Percentiles rank a stretch among this genome's conserved stretches.
Evolutionary conservation across 2,797 vertebrate genomes (phyloP).

Genomic region (Acipenser ruthenus): DNA sequence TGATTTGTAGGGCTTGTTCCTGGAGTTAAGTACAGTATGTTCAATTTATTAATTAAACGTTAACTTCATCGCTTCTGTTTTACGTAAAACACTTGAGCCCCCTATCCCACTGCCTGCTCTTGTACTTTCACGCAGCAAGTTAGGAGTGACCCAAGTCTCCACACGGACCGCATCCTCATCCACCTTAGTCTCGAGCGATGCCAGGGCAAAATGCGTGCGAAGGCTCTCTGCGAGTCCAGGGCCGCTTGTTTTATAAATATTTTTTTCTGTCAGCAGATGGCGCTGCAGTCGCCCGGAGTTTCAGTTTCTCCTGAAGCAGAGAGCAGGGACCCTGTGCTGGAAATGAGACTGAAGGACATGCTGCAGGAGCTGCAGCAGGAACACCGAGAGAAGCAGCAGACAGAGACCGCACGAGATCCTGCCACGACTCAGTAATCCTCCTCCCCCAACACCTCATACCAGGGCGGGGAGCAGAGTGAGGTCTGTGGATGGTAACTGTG

Average conservation of each 20-base stretch:
- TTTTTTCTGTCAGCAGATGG: constrained; percentile 43
- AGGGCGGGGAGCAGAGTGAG: background rate
- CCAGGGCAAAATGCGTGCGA: background rate
- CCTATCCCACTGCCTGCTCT: too few species aligned
- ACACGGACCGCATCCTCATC: too few species aligned
- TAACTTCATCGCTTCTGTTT: too few species aligned
- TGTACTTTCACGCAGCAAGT: too few species aligned
- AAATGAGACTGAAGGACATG: constrained; percentile 34
- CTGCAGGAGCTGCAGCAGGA: constrained; percentile 44
- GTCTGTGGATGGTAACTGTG: too few species aligned
- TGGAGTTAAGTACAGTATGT: too few species aligned
- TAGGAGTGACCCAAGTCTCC: too few species aligned
- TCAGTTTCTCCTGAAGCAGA: constrained; percentile 9
- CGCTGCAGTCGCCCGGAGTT: constrained; percentile 10
- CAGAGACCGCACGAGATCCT: background rate
- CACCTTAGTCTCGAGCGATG: background rate
- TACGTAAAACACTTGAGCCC: too few species aligned
- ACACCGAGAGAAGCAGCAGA: background rate
- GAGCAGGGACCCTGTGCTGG: constrained; percentile 22
- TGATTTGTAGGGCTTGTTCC: too few species aligned
- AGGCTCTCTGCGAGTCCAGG: background rate
- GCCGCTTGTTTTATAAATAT: background rate
- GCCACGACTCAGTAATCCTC: background rate
- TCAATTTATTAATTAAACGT: too few species aligned
- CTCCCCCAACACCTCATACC: too few species aligned